A percentile compares a stretch with the other conserved stretches of the same genome.
Conservation (phyloP, 1,140 invertebrate species). For the Leguminivora glycinivorella region DNA sequence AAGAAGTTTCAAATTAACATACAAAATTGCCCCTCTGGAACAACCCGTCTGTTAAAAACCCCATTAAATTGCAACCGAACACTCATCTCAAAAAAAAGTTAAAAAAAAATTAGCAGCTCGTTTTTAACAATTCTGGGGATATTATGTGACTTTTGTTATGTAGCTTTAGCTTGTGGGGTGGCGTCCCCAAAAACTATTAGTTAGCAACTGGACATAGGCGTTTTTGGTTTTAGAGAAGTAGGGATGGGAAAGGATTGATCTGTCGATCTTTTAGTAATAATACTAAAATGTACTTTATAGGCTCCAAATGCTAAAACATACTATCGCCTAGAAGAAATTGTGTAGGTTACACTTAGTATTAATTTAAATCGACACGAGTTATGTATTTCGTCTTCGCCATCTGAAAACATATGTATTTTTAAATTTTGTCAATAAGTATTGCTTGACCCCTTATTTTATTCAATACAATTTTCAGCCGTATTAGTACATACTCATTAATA, state of each 20-base stretch:
- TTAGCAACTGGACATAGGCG: conserved; percentile 39
- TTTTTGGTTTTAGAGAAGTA: conserved; percentile 31
- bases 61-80: conserved; percentile 66
- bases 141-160: conserved; percentile 60
- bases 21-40: conserved; percentile 49
- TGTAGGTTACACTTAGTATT: no score
- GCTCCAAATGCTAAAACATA: no score
- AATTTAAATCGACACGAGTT: no score
- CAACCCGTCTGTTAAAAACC: conserved; percentile 38
- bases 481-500: no score
- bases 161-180: conserved; percentile 52
- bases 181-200: conserved; percentile 56
- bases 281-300: no score
- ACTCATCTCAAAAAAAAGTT: no score
- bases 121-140: conserved; percentile 62
- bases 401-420: no score
- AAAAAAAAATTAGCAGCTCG: conserved; percentile 46
- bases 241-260: not conserved
- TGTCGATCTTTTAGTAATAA: not conserved
- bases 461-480: no score
- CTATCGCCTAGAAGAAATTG: no score
- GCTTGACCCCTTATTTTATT: no score
- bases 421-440: no score
- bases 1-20: conserved; percentile 46
- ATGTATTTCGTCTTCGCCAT: no score